Evolutionary conservation across 2,113 vertebrate species (phyloP).

Genomic region (Lepisosteus oculatus): DNA sequence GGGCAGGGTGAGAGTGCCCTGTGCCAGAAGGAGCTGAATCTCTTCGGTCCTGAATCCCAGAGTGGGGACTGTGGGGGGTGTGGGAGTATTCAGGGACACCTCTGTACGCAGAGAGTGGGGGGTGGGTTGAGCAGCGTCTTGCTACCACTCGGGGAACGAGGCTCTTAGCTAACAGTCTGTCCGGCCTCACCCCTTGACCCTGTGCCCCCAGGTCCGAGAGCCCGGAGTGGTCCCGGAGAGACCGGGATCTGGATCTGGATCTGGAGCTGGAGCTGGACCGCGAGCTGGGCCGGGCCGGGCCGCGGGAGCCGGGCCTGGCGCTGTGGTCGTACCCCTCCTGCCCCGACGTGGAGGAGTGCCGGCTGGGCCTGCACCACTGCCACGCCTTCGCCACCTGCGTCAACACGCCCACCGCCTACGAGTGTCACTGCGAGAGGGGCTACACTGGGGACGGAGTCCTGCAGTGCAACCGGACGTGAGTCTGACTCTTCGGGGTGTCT

Average conservation of each 20-base stretch:
- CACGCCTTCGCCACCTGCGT: slow-evolving; percentile 78
- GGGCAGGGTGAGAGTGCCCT: too few relatives aligned
- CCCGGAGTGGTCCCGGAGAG: too few relatives aligned
- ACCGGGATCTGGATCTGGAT: slow-evolving; percentile 56
- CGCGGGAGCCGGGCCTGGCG: slow-evolving; percentile 63
- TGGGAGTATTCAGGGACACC: too few relatives aligned
- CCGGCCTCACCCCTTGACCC: slow-evolving; percentile 35
- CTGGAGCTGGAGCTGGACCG: slow-evolving; percentile 58
- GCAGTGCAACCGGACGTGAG: slow-evolving; percentile 89
- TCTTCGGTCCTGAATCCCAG: too few relatives aligned
- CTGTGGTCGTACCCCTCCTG: slow-evolving; percentile 84
- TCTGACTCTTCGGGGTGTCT: too few relatives aligned
- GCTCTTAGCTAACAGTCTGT: too few relatives aligned
- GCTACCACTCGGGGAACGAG: too few relatives aligned
- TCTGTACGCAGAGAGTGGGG: too few relatives aligned
- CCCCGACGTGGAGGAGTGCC: slow-evolving; percentile 87
- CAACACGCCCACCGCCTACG: slow-evolving; percentile 86
- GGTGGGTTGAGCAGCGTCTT: too few relatives aligned
- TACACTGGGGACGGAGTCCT: slow-evolving; percentile 80
- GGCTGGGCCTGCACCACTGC: slow-evolving; percentile 81
- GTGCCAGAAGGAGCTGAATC: too few relatives aligned
- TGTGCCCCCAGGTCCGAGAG: slow-evolving; percentile 48
- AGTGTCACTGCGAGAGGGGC: slow-evolving; percentile 85
- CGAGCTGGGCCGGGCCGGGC: slow-evolving; percentile 47
- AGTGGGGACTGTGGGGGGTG: too few relatives aligned